Percentiles rank a stretch among this genome's conserved stretches.
phyloP scores from a whole-genome alignment of 2,113 vertebrate species.

The Gasterosteus nipponicus region DNA sequence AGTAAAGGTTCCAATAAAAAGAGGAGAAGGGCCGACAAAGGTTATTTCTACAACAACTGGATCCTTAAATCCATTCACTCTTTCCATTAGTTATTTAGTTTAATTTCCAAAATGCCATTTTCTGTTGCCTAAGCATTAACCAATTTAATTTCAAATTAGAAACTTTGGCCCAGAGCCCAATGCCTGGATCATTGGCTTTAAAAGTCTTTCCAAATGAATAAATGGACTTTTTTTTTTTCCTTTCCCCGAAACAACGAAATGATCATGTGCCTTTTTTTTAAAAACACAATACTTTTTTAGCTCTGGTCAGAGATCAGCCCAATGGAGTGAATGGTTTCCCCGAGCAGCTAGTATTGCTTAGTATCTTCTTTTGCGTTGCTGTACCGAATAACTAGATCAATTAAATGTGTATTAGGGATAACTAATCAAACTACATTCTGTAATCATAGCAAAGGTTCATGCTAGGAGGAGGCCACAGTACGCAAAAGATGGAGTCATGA shows the following conservation, averaged over 20 bases:
- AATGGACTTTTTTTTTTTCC: background rate
- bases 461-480: slow-evolving; percentile 26
- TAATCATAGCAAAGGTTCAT: slow-evolving; percentile 37
- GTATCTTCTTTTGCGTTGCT: background rate
- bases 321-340: background rate
- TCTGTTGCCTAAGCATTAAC: slow-evolving; percentile 42
- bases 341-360: background rate
- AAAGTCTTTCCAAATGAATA: slow-evolving; percentile 14
- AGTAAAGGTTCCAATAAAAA: background rate
- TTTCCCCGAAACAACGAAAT: background rate
- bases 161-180: background rate
- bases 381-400: background rate
- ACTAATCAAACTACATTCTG: slow-evolving; percentile 2
- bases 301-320: background rate
- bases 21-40: slow-evolving; percentile 7
- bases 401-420: slow-evolving; percentile 1
- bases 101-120: slow-evolving; percentile 13
- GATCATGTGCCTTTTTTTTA: background rate
- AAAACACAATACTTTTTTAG: background rate
- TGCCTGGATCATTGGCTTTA: background rate
- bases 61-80: slow-evolving; percentile 42
- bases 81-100: slow-evolving; percentile 55
- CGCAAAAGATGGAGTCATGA: slow-evolving; percentile 33
- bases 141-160: slow-evolving; percentile 20
- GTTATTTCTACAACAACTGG: slow-evolving; percentile 27